Base-by-base conservation (phyloP, 2,113 vertebrate genomes). In the Cercocebus atys region DNA sequence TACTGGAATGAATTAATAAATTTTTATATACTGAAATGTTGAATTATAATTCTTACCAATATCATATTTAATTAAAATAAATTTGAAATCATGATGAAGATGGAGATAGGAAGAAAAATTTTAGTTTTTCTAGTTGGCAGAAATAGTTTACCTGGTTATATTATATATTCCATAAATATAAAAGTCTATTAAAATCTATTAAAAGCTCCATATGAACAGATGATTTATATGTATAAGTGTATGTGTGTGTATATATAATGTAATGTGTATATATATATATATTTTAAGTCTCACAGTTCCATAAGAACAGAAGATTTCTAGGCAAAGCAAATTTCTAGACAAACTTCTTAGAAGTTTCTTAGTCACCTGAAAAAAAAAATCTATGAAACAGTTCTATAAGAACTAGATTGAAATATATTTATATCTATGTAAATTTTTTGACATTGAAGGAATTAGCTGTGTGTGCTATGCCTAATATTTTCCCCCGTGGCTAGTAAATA, bases 21-120 rank as follows among this genome's bases (percentile, higher is more conserved):
- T 38, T 96, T 90, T 94, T 93, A 40, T 52, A 40, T 78, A 8
- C 16, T 55, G 43, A 86, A 84, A 57, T 75, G 43, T 30, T 93
- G 32, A 90, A 79, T 91, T 90, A 50, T 3, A 96, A 90, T 91
- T 84, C 57, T 94, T 97, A 57, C 64, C 47, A 81, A 30, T 80
- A 80, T 86, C 70, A 92, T 30, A 55, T 90, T 92, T 81, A 55
- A 96, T 91, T 93, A 92, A 94, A 95, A 85, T 52, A 35, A 92
- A 81, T 95, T 84, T 81, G 32, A 93, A 97, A 93, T 94, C 16
- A 87, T 55, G 6, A 47, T 78, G 45, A 27, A 38, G 23, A 47
- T 59, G 18, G 18, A 93, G 10, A 95, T 23, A 90, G 32, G 16
- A 83, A 84, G 23, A 70, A 47, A 82, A 72, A 6, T 43, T 89